Percentiles rank a stretch among this genome's conserved stretches.
phyloP scores from a whole-genome alignment of 2,113 vertebrate genomes.

The Heloderma charlesbogerti region DNA sequence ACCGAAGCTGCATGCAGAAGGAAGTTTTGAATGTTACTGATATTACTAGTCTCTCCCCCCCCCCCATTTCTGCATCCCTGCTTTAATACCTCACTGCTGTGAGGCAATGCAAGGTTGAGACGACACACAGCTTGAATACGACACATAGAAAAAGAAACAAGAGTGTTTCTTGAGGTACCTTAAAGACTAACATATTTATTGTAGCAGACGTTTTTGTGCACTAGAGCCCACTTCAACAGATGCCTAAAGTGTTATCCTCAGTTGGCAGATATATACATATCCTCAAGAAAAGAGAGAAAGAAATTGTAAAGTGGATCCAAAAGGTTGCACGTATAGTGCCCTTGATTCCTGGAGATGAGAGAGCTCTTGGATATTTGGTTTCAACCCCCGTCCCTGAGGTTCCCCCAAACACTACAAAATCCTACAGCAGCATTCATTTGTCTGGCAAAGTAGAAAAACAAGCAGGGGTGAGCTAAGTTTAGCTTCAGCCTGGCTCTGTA shows the following conservation, averaged over 20 bases:
- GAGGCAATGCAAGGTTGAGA: background rate
- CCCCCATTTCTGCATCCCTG: background rate
- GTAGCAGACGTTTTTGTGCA: rapidly evolving
- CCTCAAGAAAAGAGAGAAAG: background rate
- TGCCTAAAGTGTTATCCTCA: background rate
- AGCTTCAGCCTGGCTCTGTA: background rate
- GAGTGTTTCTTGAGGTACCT: background rate
- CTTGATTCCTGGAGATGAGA: slow-evolving; percentile 15
- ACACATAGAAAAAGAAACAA: background rate
- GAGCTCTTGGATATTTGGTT: slow-evolving; percentile 21
- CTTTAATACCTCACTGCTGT: background rate
- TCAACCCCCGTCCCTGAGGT: background rate
- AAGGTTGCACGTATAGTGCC: background rate
- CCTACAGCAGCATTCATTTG: background rate
- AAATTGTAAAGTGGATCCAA: background rate
- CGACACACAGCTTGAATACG: background rate
- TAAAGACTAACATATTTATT: slow-evolving; percentile 52
- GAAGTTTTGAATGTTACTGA: background rate
- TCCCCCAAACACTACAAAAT: background rate
- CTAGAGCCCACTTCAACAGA: rapidly evolving
- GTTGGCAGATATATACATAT: background rate
- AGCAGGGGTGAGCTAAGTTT: slow-evolving; percentile 20
- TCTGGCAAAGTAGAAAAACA: slow-evolving; percentile 20
- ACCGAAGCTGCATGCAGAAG: background rate
- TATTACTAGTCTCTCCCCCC: rapidly evolving